Conservation (phyloP, 2,797 vertebrate species). For the Coracias cyanogaster region DNA sequence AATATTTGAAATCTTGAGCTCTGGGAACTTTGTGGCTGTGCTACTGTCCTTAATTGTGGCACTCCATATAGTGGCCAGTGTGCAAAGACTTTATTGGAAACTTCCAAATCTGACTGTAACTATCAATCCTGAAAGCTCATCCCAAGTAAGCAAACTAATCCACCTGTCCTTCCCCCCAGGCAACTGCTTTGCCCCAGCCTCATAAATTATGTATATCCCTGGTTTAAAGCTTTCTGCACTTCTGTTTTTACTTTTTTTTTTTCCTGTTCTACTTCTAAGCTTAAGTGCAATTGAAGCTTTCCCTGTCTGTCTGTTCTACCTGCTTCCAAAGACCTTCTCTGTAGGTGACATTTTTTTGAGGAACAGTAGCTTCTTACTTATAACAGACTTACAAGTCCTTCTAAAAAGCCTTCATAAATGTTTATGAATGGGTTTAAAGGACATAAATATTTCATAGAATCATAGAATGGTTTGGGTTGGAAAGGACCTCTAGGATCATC, state of each 20-base stretch:
- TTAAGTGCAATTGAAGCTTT: not conserved
- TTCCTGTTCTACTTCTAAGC: not conserved
- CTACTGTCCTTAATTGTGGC: not conserved
- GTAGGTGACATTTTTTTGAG: not conserved
- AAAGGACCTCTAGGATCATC: too few species aligned
- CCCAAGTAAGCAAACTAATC: not conserved
- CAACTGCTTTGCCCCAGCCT: not conserved
- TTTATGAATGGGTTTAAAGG: not conserved
- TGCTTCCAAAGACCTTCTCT: not conserved
- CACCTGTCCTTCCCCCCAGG: not conserved
- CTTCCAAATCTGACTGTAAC: not conserved
- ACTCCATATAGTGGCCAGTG: not conserved
- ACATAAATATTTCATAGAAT: not conserved
- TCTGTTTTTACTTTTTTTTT: not conserved
- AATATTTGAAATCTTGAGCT: not conserved
- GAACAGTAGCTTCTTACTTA: not conserved
- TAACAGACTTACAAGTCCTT: not conserved
- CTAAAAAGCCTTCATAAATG: not conserved
- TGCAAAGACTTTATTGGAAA: not conserved
- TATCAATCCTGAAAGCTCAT: constrained; percentile 5
- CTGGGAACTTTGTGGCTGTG: not conserved
- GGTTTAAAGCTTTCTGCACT: not conserved
- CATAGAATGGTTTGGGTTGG: too few species aligned
- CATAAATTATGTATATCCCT: not conserved
- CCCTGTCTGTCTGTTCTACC: not conserved